Evolutionary conservation across 2,113 vertebrate species (phyloP), one percentile per base, ranked within the genome.

Genomic region (Takifugu flavidus): DNA sequence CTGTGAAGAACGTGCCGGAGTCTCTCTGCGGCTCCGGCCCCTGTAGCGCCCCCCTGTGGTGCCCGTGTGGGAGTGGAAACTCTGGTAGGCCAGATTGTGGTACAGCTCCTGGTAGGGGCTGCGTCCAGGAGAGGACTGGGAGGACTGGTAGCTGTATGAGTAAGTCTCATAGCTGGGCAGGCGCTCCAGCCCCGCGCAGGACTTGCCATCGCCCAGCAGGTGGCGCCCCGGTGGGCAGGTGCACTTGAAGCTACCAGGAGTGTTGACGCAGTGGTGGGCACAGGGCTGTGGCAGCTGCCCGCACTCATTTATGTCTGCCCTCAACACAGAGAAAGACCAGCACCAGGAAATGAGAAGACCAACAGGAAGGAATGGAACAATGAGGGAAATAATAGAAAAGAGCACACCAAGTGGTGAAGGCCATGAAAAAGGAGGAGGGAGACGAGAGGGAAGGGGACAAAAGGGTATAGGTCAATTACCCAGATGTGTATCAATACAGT

Each of bases 251-350:
- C 94, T 98, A 92, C 96, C 94, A 0, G 93, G 94, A 70, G 83
- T 94, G 94, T 98, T 97, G 93, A 93, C 81, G 80, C 97, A 99
- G 59, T 87, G 93, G 91, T 94, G 89, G 60, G 94, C 97, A 83
- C 97, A 99, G 83, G 95, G 94, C 68, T 91, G 92, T 54, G 93
- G 95, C 64, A 92, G 90, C 82, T 90, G 91, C 81, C 96, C 94
- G 70, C 97, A 99, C 90, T 99, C 96, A 92, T 98, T 96, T 92
- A 95, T 93, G 86, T 99, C 97, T 99, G 93, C 79, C 91, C 90
- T 88, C 93, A 75, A 83, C 58, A 75, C 69, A 82, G 82, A 83
- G 72, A 74, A 56, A 73, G 72, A 79, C 80, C 85, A 88, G 91
- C 84, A 87, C 83, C 91, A 87, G 82, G 49, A 67, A 63, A 0